Base-by-base conservation (phyloP, 2,113 vertebrate genomes). In the Rhabdornis inornatus region DNA sequence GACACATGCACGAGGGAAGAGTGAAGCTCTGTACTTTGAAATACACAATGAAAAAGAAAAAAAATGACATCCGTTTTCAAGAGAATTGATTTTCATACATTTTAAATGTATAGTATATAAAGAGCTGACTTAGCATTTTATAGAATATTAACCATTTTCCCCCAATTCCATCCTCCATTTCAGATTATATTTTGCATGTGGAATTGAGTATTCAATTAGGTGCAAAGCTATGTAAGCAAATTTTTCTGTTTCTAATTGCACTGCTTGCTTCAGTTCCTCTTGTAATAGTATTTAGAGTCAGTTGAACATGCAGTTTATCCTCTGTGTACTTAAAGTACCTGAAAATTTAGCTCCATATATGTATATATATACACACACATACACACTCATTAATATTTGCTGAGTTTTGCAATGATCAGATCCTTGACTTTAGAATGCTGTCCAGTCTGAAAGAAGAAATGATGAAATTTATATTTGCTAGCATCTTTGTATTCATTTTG, bases 221-320 rank as follows among this genome's bases (percentile, higher is more conserved):
- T 28, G 10, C 90, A 92, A 82, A 96, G 90, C 64, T 95, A 72
- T 72, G 44, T 68, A 83, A 92, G 68, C 68, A 88, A 90, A 81
- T 94, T 95, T 97, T 96, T 80, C 90, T 71, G 15, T 95, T 96
- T 96, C 93, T 98, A 97, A 97, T 97, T 97, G 90, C 88, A 90
- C 83, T 95, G 82, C 65, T 96, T 97, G 86, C 92, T 96, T 94
- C 90, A 95, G 30, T 84, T 87, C 89, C 71, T 75, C 90, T 94
- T 96, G 82, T 96, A 97, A 97, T 95, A 81, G 68, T 96, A 94
- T 97, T 97, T 97, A 89, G 92, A 76, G 95, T 95, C 91, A 94
- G 90, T 93, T 97, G 94, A 94, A 97, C 84, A 70, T 91, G 89
- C 65, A 94, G 83, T 96, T 97, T 97, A 87, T 87, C 33, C 63